Percentiles rank a stretch among this genome's conserved stretches.
Conservation (phyloP, 2,888 invertebrate genomes). For the Drosophila aldrichi region DNA sequence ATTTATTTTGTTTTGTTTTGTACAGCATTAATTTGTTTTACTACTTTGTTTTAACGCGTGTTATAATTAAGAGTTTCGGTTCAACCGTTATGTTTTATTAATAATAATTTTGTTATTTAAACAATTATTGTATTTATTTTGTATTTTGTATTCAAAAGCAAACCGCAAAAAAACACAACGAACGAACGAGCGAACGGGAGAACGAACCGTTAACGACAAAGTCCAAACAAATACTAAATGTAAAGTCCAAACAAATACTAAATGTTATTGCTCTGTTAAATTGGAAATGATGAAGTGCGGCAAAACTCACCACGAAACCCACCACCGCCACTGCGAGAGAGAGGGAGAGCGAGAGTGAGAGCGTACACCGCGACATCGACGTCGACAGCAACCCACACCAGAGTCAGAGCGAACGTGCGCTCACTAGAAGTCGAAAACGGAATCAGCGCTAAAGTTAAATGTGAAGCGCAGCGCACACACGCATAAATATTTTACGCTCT, state of each 20-base stretch:
- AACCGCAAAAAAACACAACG: slow-evolving; percentile 64
- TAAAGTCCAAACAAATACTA: slow-evolving; percentile 82
- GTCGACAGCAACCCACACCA: slow-evolving; percentile 35
- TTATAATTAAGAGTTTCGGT: slow-evolving; percentile 42
- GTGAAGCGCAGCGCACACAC: slow-evolving; percentile 52
- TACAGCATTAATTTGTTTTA: slow-evolving; percentile 34
- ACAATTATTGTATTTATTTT: slow-evolving; percentile 20
- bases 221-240: slow-evolving; percentile 83
- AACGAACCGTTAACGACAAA: slow-evolving; percentile 83
- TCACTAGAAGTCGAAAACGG: slow-evolving; percentile 62
- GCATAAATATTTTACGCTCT: slow-evolving; percentile 33
- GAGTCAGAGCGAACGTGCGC: slow-evolving; percentile 35
- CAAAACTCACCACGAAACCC: slow-evolving; percentile 62
- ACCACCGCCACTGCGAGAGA: slow-evolving; percentile 33
- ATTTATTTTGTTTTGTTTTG: slow-evolving; percentile 16
- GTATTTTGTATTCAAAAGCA: slow-evolving; percentile 58
- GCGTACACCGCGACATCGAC: slow-evolving; percentile 1
- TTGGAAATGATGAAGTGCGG: slow-evolving; percentile 39
- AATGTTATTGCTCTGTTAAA: slow-evolving; percentile 65
- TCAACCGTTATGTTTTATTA: slow-evolving; percentile 49
- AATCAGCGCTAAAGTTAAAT: slow-evolving; percentile 77
- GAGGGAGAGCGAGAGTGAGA: slow-evolving; percentile 10
- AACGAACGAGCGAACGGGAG: slow-evolving; percentile 69
- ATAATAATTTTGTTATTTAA: slow-evolving; percentile 17
- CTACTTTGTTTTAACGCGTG: slow-evolving; percentile 37